phyloP scores from a whole-genome alignment of 2,113 vertebrate species.

The Meriones unguiculatus region DNA sequence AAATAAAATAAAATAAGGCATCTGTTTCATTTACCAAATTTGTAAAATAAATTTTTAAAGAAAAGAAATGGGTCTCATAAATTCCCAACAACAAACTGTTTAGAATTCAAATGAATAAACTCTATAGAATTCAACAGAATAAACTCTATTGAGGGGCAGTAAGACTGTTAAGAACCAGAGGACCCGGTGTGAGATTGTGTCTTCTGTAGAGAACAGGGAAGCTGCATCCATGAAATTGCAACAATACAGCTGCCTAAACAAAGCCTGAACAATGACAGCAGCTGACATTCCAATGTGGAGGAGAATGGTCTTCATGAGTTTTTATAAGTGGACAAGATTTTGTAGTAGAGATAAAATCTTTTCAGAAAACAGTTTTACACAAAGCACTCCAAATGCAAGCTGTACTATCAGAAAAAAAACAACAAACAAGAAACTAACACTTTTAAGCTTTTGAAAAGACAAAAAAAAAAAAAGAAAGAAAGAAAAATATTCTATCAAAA shows the following conservation, averaged over 20 bases:
- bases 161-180: background rate
- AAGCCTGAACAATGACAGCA: background rate
- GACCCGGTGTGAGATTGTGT: background rate
- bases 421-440: constrained; percentile 1
- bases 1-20: constrained; percentile 61
- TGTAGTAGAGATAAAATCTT: background rate
- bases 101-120: constrained; percentile 67
- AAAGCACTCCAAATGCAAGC: background rate
- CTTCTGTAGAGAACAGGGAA: background rate
- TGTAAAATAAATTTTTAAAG: constrained; percentile 35
- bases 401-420: background rate
- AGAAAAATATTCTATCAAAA: background rate
- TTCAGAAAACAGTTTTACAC: constrained; percentile 12
- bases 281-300: background rate
- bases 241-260: background rate
- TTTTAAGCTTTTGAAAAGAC: constrained; percentile 25
- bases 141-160: constrained; percentile 36
- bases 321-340: background rate
- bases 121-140: constrained; percentile 24
- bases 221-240: background rate
- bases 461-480: background rate
- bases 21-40: constrained; percentile 27
- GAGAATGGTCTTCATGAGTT: background rate
- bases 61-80: background rate
- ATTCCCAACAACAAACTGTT: constrained; percentile 58